Percentiles rank a stretch among this genome's conserved stretches.
These are phyloP conservation scores for Drepana arcuata DNA, from an alignment of 1,140 invertebrate species.

Conservation along the genomic window DNA sequence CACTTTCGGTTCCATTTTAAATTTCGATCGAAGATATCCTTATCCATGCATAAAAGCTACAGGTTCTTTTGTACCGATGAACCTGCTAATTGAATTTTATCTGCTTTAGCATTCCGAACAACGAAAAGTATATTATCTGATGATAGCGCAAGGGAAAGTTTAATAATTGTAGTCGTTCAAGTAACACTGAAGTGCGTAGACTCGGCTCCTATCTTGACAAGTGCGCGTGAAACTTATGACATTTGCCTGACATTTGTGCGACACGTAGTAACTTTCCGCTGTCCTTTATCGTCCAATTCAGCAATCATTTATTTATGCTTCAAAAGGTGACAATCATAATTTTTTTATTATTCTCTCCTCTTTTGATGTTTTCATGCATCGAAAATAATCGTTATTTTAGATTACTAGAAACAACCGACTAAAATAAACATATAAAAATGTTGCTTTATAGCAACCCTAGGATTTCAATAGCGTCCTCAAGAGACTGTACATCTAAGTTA, in stretches of 20 bases:
- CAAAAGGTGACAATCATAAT: background rate
- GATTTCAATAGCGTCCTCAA: constrained; percentile 10
- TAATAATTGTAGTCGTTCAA: constrained; percentile 8
- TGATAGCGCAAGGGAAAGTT: constrained; percentile 4
- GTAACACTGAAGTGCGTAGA: background rate
- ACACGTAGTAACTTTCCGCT: too few species aligned
- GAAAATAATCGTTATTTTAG: constrained; percentile 8
- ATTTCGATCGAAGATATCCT: too few species aligned
- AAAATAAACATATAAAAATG: too few species aligned
- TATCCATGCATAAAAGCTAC: background rate
- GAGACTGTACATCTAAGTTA: constrained; percentile 25
- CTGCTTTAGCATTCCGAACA: too few species aligned
- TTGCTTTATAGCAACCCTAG: constrained; percentile 15
- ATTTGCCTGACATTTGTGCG: constrained; percentile 7
- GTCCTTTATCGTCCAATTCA: too few species aligned
- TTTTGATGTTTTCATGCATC: background rate
- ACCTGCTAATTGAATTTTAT: background rate
- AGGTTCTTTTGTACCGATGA: background rate
- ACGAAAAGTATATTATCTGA: constrained; percentile 2
- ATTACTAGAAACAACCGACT: too few species aligned
- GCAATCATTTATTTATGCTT: constrained; percentile 2
- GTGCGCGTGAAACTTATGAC: constrained; percentile 4
- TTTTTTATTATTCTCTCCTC: background rate
- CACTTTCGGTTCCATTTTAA: too few species aligned
- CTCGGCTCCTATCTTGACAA: constrained; percentile 10